These are phyloP conservation scores for Corapipo altera DNA, from an alignment of 2,113 vertebrate genomes.

Conservation along the genomic window DNA sequence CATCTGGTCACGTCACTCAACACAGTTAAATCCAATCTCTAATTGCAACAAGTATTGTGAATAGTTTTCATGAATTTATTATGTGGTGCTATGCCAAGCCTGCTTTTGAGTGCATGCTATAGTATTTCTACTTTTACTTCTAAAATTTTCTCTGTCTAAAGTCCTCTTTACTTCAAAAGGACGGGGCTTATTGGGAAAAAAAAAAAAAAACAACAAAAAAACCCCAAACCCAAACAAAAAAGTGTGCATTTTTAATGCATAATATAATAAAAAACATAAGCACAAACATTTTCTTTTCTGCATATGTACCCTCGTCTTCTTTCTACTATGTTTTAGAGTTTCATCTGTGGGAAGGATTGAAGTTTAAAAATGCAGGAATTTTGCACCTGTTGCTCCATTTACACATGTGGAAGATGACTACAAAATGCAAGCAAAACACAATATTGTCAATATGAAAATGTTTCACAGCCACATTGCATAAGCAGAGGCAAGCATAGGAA, in stretches of 20 bases:
- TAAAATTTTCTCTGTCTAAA: background rate
- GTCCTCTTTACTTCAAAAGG: background rate
- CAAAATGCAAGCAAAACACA: background rate
- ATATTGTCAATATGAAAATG: background rate
- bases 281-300: background rate
- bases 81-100: background rate
- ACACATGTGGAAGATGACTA: background rate
- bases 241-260: background rate
- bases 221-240: background rate
- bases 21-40: background rate
- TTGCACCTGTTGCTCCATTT: conserved; percentile 3
- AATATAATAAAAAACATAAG: background rate
- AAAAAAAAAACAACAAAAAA: background rate
- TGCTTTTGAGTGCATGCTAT: background rate
- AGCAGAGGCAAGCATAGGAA: background rate
- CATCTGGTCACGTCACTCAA: conserved; percentile 10
- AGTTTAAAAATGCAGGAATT: background rate
- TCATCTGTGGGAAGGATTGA: background rate
- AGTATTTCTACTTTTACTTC: background rate
- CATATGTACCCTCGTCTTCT: background rate
- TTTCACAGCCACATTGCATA: background rate
- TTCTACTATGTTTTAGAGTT: background rate
- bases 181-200: background rate
- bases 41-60: background rate
- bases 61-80: conserved; percentile 6